phyloP scores from a whole-genome alignment of 2,797 vertebrate genomes.

The Enteromius thamalakanensis region DNA sequence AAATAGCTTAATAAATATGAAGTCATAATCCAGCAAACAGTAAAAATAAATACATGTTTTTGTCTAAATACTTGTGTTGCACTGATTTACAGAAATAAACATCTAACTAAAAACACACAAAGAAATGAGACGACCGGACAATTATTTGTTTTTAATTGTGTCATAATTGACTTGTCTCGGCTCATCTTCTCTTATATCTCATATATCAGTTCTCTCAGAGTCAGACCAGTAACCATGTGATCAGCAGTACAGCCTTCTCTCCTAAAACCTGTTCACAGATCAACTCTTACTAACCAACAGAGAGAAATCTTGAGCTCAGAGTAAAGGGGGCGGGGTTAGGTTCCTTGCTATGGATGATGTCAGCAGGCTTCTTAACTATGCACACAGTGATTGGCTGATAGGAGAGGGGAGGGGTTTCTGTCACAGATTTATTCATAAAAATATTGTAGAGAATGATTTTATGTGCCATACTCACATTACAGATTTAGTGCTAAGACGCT shows the following conservation, averaged over 20 bases:
- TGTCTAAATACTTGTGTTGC: constrained; percentile 44
- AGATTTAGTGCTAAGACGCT: too few relatives aligned
- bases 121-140: neutral
- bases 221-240: too few relatives aligned
- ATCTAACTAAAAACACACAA: neutral
- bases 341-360: neutral
- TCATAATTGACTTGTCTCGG: neutral
- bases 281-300: neutral
- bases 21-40: constrained; percentile 4
- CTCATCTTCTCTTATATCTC: too few relatives aligned
- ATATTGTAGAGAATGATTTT: too few relatives aligned
- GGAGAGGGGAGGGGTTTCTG: too few relatives aligned
- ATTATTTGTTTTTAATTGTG: too few relatives aligned
- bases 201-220: too few relatives aligned
- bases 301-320: neutral
- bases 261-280: neutral
- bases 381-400: neutral
- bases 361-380: neutral
- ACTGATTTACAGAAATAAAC: constrained; percentile 21
- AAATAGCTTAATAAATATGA: neutral
- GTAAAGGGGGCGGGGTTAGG: neutral
- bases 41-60: constrained; percentile 19
- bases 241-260: too few relatives aligned
- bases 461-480: too few relatives aligned
- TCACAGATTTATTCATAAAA: too few relatives aligned